These are phyloP conservation scores for Atta colombica DNA, from an alignment of 1,140 invertebrate genomes.

Conservation along the genomic window DNA sequence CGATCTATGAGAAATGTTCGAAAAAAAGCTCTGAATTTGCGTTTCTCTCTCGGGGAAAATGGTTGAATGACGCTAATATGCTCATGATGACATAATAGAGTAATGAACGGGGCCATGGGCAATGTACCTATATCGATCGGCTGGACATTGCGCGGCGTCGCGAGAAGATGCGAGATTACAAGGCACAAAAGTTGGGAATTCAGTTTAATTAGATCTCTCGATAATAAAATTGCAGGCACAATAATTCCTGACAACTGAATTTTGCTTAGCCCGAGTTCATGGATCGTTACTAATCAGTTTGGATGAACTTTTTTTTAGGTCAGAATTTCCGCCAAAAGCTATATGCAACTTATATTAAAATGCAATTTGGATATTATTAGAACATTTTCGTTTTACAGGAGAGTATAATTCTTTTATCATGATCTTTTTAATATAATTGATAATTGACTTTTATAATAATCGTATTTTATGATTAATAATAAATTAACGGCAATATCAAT, in stretches of 20 bases:
- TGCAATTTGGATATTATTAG: constrained; percentile 19
- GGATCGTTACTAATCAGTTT: constrained; percentile 13
- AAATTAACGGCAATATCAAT: background rate
- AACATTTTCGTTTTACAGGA: background rate
- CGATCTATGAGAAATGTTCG: background rate
- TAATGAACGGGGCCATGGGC: constrained; percentile 19
- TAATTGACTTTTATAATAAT: background rate
- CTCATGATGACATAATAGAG: constrained; percentile 32
- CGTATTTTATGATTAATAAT: constrained; percentile 3
- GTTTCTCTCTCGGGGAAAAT: constrained; percentile 2
- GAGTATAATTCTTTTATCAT: background rate
- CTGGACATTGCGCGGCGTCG: background rate
- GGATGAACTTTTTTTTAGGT: constrained; percentile 39
- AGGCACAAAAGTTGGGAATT: constrained; percentile 36
- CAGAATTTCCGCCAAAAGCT: constrained; percentile 25
- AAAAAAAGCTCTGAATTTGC: background rate
- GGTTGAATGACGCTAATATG: constrained; percentile 5
- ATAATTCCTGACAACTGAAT: constrained; percentile 38
- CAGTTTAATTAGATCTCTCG: constrained; percentile 37
- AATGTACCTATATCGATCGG: constrained; percentile 50
- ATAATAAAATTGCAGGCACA: constrained; percentile 53
- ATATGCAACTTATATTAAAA: constrained; percentile 5
- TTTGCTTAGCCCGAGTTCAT: constrained; percentile 1
- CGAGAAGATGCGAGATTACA: constrained; percentile 27
- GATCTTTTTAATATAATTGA: background rate